Evolutionary conservation across 2,113 vertebrate genomes (phyloP), one percentile per base, ranked within the genome.

Genomic region (Mola mola): DNA sequence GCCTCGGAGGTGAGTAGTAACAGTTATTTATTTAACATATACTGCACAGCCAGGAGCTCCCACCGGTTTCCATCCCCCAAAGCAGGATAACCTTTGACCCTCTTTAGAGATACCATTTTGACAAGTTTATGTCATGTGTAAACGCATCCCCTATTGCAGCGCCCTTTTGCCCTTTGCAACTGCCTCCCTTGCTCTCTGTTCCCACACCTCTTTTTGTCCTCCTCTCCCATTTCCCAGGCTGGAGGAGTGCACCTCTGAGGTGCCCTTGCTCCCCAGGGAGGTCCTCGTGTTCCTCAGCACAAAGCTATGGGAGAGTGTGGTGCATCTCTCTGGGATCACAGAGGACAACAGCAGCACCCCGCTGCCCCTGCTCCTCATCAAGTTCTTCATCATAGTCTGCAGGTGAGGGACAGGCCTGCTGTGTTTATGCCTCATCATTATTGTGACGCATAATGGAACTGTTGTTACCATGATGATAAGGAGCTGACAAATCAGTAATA

Each of bases 311-410:
- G 87, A 92, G 58, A 93, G 94, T 3, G 75, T 87, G 2, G 72
- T 80, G 19, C 92, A 82, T 43, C 87, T 93, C 53, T 90, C 81
- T 0, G 79, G 65, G 0, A 1, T 25, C 20, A 53, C 87, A 3
- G 87, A 84, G 11, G 50, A 72, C 0, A 83, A 67, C 20, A 55
- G 63, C 29, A 87, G 80, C 78, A 78, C 90, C 43, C 91, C 90
- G 1, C 94, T 95, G 44, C 93, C 94, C 0, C 90, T 97, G 56
- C 92, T 96, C 29, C 90, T 96, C 38, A 91, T 97, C 84, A 97
- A 97, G 86, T 95, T 98, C 88, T 96, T 97, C 87, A 94, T 94
- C 85, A 88, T 98, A 33, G 93, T 96, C 82, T 95, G 95, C 95
- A 95, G 96, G 96, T 96, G 33, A 79, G 51, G 55, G 16, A 28